Conservation (phyloP, 2,797 vertebrate genomes). For the Lithobates sylvaticus region DNA sequence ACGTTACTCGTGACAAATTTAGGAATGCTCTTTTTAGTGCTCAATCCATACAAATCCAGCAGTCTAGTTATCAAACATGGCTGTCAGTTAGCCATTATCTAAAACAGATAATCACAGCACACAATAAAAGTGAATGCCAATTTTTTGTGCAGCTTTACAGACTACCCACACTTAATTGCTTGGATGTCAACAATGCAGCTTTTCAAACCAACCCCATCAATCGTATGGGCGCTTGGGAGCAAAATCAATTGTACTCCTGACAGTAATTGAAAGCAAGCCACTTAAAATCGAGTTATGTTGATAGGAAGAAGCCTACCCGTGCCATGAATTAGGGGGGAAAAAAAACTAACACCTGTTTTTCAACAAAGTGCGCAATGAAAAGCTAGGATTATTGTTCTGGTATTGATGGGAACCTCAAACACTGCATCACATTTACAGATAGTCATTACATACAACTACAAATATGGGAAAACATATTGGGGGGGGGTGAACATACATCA, state of each 20-base stretch:
- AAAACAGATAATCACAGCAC: conserved; percentile 53
- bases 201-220: conserved; percentile 55
- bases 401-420: background rate
- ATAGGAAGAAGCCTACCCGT: conserved; percentile 29
- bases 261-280: conserved; percentile 61
- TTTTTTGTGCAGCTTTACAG: conserved; percentile 33
- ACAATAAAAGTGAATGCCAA: conserved; percentile 38
- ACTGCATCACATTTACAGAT: background rate
- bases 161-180: conserved; percentile 52
- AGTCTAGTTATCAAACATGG: conserved; percentile 36
- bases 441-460: background rate
- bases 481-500: too few relatives aligned
- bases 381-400: background rate
- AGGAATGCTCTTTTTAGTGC: background rate
- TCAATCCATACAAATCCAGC: conserved; percentile 18
- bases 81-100: conserved; percentile 37
- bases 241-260: conserved; percentile 56
- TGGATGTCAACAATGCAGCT: conserved; percentile 54
- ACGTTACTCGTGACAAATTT: background rate
- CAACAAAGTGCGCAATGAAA: background rate
- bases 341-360: conserved; percentile 25
- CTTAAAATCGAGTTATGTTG: conserved; percentile 55
- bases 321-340: conserved; percentile 27
- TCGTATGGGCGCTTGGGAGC: conserved; percentile 43
- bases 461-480: too few relatives aligned